A percentile compares a stretch with the other conserved stretches of the same genome.
Conservation (phyloP, 2,888 invertebrate genomes). For the Chirona hameri region DNA sequence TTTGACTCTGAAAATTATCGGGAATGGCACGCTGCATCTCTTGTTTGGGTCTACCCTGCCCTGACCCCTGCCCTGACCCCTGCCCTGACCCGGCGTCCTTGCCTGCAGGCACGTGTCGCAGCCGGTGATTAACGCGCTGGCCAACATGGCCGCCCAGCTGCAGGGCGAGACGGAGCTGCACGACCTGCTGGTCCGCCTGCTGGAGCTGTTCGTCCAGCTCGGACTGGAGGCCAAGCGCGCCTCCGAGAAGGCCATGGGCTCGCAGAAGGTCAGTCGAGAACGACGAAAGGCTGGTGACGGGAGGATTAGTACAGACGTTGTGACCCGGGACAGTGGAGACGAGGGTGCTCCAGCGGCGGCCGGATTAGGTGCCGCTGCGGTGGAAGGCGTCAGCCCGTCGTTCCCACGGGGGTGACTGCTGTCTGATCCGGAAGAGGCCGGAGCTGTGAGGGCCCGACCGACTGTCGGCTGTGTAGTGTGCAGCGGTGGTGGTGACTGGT, state of each 20-base stretch:
- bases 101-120: slow-evolving; percentile 73
- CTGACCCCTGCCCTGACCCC: background rate
- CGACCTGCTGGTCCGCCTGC: slow-evolving; percentile 77
- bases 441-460: too few species aligned
- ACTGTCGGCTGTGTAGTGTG: too few species aligned
- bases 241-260: slow-evolving; percentile 80
- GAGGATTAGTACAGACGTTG: too few species aligned
- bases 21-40: too few species aligned
- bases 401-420: too few species aligned
- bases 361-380: too few species aligned
- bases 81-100: background rate
- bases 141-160: slow-evolving; percentile 91
- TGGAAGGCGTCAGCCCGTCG: too few species aligned
- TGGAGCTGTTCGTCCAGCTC: slow-evolving; percentile 96
- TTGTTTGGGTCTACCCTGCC: background rate
- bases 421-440: too few species aligned
- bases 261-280: slow-evolving; percentile 52
- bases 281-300: background rate
- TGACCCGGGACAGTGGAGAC: too few species aligned
- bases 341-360: too few species aligned
- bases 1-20: too few species aligned
- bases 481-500: too few species aligned
- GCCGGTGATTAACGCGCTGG: slow-evolving; percentile 92
- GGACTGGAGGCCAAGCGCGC: slow-evolving; percentile 95
- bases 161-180: slow-evolving; percentile 79